phyloP scores from a whole-genome alignment of 2,113 vertebrate genomes.

The Merops nubicus region DNA sequence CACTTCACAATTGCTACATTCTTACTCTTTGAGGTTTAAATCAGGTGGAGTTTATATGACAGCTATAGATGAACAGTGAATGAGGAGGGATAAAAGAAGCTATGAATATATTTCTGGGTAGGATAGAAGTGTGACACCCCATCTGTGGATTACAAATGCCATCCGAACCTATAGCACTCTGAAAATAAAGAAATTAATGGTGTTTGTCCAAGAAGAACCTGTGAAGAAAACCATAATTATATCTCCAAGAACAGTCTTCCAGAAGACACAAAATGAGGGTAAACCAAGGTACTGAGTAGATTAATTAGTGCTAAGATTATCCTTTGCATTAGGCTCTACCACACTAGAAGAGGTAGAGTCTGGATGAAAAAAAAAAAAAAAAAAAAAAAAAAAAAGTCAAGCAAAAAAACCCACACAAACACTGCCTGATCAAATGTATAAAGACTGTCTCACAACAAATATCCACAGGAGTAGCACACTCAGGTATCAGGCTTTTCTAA shows the following conservation, averaged over 20 bases:
- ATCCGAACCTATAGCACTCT: neutral
- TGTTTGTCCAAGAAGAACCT: neutral
- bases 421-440: neutral
- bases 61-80: neutral
- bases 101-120: neutral
- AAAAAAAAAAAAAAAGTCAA: neutral
- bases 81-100: neutral
- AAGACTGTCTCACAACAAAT: neutral
- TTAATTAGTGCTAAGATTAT: neutral
- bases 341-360: neutral
- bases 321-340: no score
- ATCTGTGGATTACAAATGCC: neutral
- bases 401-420: no score
- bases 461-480: neutral
- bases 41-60: neutral
- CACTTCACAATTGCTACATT: neutral
- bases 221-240: neutral
- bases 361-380: rapidly evolving
- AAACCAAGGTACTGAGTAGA: neutral
- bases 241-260: neutral
- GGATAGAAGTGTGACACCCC: neutral
- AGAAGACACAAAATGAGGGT: neutral
- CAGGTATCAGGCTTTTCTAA: neutral
- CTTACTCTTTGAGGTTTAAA: neutral
- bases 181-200: neutral